Conservation (phyloP, 2,113 vertebrate species). For the Dolichotis patagonum region DNA sequence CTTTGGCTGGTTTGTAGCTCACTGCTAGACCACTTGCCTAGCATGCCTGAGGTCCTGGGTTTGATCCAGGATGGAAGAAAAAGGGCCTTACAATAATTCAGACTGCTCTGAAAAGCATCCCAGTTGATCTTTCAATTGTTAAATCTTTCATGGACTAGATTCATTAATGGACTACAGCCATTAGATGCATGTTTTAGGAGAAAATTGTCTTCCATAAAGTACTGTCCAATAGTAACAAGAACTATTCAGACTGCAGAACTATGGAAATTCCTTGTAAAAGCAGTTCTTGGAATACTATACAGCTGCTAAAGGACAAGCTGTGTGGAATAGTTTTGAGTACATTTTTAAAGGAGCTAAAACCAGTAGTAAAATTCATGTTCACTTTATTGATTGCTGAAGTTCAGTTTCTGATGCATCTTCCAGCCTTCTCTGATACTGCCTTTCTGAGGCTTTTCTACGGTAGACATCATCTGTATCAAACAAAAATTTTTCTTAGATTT, state of each 20-base stretch:
- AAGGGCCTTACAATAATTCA: conserved; percentile 5
- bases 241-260: conserved; percentile 10
- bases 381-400: conserved; percentile 80
- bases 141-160: conserved; percentile 7
- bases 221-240: not conserved
- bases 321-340: not conserved
- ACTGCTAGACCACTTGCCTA: not conserved
- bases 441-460: conserved; percentile 94
- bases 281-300: not conserved
- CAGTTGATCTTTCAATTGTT: conserved; percentile 38
- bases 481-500: conserved; percentile 64
- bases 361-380: conserved; percentile 33
- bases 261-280: conserved; percentile 38
- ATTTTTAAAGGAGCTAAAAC: conserved; percentile 19
- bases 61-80: not conserved
- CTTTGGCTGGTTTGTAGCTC: not conserved
- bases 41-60: not conserved
- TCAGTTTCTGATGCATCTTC: conserved; percentile 81
- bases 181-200: not conserved
- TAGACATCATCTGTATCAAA: conserved; percentile 96
- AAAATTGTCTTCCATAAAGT: conserved; percentile 34
- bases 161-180: not conserved
- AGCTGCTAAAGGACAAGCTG: not conserved
- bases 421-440: conserved; percentile 89
- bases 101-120: conserved; percentile 60